Base-by-base conservation (phyloP, 2,113 vertebrate genomes). In the Peromyscus californicus region DNA sequence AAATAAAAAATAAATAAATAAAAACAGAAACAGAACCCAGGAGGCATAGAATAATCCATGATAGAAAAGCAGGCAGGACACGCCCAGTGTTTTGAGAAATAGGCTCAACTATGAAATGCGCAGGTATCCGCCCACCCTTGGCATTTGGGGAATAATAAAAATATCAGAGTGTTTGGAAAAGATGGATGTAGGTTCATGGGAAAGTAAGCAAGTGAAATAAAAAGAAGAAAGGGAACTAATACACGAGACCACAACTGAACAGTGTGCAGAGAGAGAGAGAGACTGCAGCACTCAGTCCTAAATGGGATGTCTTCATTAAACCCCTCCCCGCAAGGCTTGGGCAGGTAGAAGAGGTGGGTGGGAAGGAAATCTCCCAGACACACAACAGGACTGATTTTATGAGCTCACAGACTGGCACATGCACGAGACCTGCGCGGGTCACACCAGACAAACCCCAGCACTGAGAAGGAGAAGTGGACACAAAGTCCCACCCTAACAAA, bases 151-250 rank as follows among this genome's bases (percentile, higher is more conserved):
- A 88, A 65, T 74, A 10, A 31, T 65, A 72, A 83, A 63, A 57
- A 2, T 65, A 36, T 42, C 59, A 91, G 59, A 65, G 15, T 84
- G 45, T 79, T 75, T 65, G 74, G 42, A 78, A 89, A 67, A 22
- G 70, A 88, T 92, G 65, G 59, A 51, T 84, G 2, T 69, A 87
- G 76, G 12, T 85, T 26, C 72, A 65, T 4, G 84, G 76, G 88
- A 90, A 57, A 91, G 76, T 75, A 94, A 87, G 59, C 51, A 91
- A 90, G 48, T 48, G 12, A 72, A 94, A 89, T 78, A 57, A 90
- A 92, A 80, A 19, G 80, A 4, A 31, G 17, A 7, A 42, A 26
- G 82, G 24, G 7, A 17, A 39, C 57, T 29, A 83, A 39, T 22
- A 29, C n/a, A 51, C 1, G 57, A 63, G 57, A 15, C n/a, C 22